phyloP scores from a whole-genome alignment of 2,888 invertebrate genomes.

The Melanotus villosus region DNA sequence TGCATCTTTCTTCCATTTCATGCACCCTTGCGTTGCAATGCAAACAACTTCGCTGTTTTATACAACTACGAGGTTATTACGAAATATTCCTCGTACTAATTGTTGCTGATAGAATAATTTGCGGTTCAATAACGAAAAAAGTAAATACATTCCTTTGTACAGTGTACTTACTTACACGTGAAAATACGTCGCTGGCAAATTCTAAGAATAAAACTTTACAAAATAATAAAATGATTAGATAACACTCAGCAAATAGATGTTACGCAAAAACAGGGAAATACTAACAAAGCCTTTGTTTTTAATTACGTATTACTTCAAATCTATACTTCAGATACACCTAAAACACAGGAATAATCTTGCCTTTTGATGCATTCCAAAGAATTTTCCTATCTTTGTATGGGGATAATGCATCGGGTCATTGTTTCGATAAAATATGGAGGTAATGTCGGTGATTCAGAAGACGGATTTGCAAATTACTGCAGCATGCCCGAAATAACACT shows the following conservation, averaged over 20 bases:
- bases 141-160: conserved; percentile 25
- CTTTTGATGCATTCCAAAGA: not conserved
- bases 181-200: conserved; percentile 25
- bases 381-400: conserved; percentile 2
- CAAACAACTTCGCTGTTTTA: not conserved
- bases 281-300: conserved; percentile 30
- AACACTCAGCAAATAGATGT: conserved; percentile 30
- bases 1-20: not conserved
- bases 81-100: conserved; percentile 14
- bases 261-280: conserved; percentile 21
- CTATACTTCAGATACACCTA: too few relatives aligned
- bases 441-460: conserved; percentile 44
- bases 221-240: conserved; percentile 41
- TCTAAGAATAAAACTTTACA: conserved; percentile 36
- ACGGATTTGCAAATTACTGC: conserved; percentile 54
- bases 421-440: conserved; percentile 38
- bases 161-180: conserved; percentile 31
- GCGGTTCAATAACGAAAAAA: conserved; percentile 34
- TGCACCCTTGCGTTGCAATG: not conserved
- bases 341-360: too few relatives aligned
- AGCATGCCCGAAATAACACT: conserved; percentile 53
- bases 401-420: conserved; percentile 26
- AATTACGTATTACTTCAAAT: conserved; percentile 14
- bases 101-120: not conserved
- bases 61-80: not conserved